Percentiles rank a stretch among this genome's conserved stretches.
Conservation (phyloP, 2,888 invertebrate species). For the Hypolimnas misippus region DNA sequence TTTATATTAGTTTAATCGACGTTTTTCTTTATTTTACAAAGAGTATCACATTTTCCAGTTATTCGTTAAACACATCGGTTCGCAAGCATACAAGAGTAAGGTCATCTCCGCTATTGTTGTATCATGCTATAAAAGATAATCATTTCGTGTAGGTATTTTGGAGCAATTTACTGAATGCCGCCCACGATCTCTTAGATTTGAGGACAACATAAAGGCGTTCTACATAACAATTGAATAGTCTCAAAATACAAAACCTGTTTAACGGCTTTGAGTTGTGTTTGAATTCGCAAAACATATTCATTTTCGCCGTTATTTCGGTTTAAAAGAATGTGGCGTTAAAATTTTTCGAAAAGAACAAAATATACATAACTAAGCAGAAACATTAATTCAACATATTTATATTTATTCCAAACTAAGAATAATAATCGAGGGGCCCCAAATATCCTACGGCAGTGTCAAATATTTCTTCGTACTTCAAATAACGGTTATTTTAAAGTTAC, state of each 20-base stretch:
- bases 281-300: constrained; percentile 19
- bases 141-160: constrained; percentile 71
- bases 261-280: constrained; percentile 19
- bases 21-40: too few relatives aligned
- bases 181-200: constrained; percentile 54
- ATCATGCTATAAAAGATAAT: constrained; percentile 74
- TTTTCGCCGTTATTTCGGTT: constrained; percentile 18
- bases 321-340: neutral
- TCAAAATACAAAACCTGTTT: constrained; percentile 36
- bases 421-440: neutral
- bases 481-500: constrained; percentile 37
- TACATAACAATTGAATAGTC: constrained; percentile 35
- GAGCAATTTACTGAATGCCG: constrained; percentile 69
- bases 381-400: neutral
- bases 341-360: neutral
- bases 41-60: constrained; percentile 2
- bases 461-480: neutral
- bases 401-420: neutral
- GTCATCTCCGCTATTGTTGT: constrained; percentile 76
- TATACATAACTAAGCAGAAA: too few relatives aligned
- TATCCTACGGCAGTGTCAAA: neutral
- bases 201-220: constrained; percentile 40
- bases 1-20: too few relatives aligned
- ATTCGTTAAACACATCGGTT: constrained; percentile 42
- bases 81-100: constrained; percentile 60